Percentiles rank a stretch among this genome's conserved stretches.
Conservation (phyloP, 2,113 vertebrate species). For the Catharus minimus region DNA sequence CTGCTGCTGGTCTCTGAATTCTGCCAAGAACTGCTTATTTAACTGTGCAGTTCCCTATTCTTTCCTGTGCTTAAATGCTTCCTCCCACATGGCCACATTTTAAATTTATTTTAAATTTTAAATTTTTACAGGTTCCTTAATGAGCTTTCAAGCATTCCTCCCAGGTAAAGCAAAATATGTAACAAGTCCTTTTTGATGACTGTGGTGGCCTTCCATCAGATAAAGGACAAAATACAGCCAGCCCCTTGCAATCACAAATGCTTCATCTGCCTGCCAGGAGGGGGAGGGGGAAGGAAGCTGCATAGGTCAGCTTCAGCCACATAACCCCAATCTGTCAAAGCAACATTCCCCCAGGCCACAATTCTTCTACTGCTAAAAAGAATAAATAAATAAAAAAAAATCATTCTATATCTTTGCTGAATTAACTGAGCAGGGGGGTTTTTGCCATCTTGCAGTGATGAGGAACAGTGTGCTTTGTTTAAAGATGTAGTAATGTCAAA, state of each 20-base stretch:
- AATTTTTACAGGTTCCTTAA: neutral
- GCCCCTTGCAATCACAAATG: neutral
- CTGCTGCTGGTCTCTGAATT: neutral
- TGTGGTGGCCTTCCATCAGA: neutral
- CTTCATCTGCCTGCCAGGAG: neutral
- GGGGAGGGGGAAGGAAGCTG: neutral
- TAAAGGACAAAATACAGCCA: neutral
- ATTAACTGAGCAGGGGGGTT: neutral
- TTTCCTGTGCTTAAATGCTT: neutral
- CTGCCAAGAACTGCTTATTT: neutral
- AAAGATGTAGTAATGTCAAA: neutral
- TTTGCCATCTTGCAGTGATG: neutral
- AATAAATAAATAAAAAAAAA: neutral
- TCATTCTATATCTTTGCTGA: neutral
- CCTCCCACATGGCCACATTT: neutral
- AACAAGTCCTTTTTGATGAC: neutral
- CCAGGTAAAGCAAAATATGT: neutral
- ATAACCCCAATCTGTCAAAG: constrained; percentile 50
- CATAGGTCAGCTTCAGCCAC: constrained; percentile 4
- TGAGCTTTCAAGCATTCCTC: neutral
- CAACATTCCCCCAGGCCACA: neutral
- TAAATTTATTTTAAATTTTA: neutral
- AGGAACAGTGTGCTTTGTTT: neutral
- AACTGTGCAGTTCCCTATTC: neutral
- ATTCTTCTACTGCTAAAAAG: neutral